Evolutionary conservation across 2,888 invertebrate species (phyloP), one percentile per base, ranked within the genome.

Genomic region (Idaea straminata): DNA sequence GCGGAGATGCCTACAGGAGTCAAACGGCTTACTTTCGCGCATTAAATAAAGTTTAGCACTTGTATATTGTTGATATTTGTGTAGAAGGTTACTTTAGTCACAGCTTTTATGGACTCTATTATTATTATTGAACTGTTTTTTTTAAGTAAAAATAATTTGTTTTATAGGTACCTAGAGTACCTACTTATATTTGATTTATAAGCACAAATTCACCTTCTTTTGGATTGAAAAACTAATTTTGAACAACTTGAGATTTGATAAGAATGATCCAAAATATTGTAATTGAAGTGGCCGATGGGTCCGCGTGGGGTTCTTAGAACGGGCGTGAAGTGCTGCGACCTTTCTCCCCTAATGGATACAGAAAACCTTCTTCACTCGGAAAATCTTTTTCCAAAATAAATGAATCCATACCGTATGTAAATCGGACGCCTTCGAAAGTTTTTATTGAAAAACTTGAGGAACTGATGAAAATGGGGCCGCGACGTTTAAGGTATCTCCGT

Each of bases 361-460:
- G 81, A 84, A 84, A 85, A 87, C 84, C 86, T 85, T 84, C 84
- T 82, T 81, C 83, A 84, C 85, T 84, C 80, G 86, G 85, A 86
- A 87, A 91, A 88, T 86, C 88, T 89, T 89, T 83, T 88, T 80
- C 83, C 83, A 85, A 88, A 91, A 91, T 89, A 88, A 90, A 89
- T 89, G 91, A 91, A 89, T 88, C 89, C 87, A 87, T 88, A 87
- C 87, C 88, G 91, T 91, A 91, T 91, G 91, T 89, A 91, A 92
- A 91, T 91, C 87, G 86, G 86, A 85, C 83, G 81, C 83, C 86
- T 85, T 85, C 80, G 83, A 88, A 91, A 91, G 90, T 91, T 92
- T 92, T 92, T 92, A 92, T 92, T 92, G 91, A 91, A 92, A 92
- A 92, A 92, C 91, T 91, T 92, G 88, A 91, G 83, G 86, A 85